Conservation (phyloP, 2,113 vertebrate species). For the Cynopterus brachyotis region DNA sequence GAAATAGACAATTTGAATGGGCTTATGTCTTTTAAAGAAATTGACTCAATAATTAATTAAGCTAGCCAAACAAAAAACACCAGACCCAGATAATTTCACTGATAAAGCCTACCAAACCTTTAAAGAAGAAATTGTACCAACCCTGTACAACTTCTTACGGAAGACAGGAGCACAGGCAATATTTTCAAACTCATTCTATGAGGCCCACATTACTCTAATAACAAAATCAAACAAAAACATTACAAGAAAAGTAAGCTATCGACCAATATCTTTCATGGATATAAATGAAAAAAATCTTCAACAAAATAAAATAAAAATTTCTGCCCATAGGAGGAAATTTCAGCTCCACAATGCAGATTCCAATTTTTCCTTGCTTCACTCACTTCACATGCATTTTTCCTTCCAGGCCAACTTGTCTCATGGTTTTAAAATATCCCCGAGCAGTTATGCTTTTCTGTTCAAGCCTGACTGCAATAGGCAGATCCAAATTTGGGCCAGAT, state of each 20-base stretch:
- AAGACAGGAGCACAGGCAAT: background rate
- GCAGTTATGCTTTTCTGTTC: background rate
- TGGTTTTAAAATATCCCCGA: background rate
- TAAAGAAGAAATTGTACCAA: background rate
- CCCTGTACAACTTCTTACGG: background rate
- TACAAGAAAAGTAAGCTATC: background rate
- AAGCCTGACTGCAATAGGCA: background rate
- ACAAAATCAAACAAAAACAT: background rate
- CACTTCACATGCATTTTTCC: background rate
- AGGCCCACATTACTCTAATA: background rate
- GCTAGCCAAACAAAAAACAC: background rate
- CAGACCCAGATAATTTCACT: background rate
- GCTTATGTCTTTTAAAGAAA: background rate
- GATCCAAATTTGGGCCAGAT: background rate
- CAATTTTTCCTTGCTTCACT: background rate
- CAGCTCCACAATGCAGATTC: fast-evolving
- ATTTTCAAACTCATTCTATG: background rate
- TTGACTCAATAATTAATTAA: background rate
- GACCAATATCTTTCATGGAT: background rate
- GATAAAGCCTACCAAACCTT: background rate
- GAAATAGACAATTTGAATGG: background rate
- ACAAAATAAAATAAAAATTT: background rate
- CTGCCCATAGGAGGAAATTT: background rate
- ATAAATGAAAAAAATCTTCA: background rate
- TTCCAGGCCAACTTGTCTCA: background rate